These are phyloP conservation scores for Pristionchus exspectatus DNA, from an alignment of 2,888 invertebrate species.

Conservation along the genomic window DNA sequence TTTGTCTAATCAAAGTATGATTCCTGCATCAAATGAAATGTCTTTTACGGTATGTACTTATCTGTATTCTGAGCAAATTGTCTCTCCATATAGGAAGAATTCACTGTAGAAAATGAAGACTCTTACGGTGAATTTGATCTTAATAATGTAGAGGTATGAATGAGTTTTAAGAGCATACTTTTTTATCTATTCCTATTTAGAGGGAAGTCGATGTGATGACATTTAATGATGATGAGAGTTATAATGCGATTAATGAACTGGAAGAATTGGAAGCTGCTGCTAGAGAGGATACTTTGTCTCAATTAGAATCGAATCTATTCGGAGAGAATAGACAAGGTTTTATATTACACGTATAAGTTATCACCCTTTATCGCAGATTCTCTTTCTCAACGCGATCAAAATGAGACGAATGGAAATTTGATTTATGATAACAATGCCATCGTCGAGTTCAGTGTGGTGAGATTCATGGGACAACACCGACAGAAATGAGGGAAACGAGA, in stretches of 20 bases:
- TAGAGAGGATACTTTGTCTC: neutral
- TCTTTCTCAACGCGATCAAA: neutral
- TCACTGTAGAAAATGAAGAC: neutral
- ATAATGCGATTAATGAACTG: neutral
- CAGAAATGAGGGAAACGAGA: too few relatives aligned
- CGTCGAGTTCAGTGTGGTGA: neutral
- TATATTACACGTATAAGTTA: neutral
- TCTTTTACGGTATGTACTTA: neutral
- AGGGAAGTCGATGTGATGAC: neutral
- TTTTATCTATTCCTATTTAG: neutral
- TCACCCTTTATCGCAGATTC: neutral
- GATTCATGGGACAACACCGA: neutral
- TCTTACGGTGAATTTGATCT: neutral
- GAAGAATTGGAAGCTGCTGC: neutral
- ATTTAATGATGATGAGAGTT: constrained; percentile 15
- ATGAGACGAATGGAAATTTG: neutral
- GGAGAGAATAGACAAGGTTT: neutral
- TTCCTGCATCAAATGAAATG: neutral
- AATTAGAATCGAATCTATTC: neutral
- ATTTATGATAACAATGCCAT: neutral
- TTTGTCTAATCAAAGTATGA: too few relatives aligned
- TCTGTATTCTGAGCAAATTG: neutral
- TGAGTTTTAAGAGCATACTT: neutral
- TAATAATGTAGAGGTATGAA: neutral
- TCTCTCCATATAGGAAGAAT: neutral